Conservation (phyloP, 2,797 vertebrate species). For the Enteromius unitaeniatus region DNA sequence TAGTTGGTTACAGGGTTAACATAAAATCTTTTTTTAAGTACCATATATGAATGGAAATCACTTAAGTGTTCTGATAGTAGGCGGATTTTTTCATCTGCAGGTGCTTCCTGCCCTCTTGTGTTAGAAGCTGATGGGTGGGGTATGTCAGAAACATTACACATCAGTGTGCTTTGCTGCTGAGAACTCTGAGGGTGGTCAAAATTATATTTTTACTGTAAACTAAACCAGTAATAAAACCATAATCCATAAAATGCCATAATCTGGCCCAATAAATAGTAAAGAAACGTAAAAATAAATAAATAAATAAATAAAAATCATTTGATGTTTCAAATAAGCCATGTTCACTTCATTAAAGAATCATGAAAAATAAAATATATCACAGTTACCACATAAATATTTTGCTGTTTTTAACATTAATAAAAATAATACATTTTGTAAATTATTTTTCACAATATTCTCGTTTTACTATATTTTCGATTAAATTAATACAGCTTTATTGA, state of each 20-base stretch:
- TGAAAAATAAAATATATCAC: background rate
- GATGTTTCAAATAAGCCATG: background rate
- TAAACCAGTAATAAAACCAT: background rate
- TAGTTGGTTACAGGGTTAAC: background rate
- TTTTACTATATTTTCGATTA: background rate
- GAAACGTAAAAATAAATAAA: too few relatives aligned
- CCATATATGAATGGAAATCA: background rate
- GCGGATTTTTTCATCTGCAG: background rate
- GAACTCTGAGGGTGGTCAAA: background rate
- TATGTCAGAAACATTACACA: background rate
- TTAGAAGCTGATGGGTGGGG: constrained; percentile 36
- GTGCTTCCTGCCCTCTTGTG: constrained; percentile 72
- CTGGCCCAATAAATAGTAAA: background rate
- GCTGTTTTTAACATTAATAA: background rate
- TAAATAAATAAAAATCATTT: too few relatives aligned
- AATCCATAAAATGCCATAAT: background rate
- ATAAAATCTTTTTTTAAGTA: background rate
- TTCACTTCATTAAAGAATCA: background rate
- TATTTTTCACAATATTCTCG: background rate
- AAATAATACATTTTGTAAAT: background rate
- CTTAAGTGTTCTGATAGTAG: background rate
- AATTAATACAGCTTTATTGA: background rate
- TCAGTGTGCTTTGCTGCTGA: background rate
- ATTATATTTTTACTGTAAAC: background rate
- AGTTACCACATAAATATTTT: background rate